Base-by-base conservation (phyloP, 2,888 invertebrate genomes). In the Perizoma flavofasciatum region DNA sequence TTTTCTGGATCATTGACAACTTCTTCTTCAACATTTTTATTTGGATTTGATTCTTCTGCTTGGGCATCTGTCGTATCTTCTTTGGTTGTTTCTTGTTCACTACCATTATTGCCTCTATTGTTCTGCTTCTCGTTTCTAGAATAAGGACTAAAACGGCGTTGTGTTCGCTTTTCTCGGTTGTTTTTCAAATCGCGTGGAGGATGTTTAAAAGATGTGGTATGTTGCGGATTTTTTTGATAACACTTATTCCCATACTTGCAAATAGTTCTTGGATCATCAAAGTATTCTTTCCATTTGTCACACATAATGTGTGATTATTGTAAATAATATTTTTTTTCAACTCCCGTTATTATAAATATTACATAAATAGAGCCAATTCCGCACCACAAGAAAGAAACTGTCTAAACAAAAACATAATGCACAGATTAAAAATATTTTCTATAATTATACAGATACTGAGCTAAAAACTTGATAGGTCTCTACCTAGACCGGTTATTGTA, bases 191-290 rank as follows among this genome's bases (percentile, higher is more conserved):
- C 85, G 56, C 66, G 85, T 48, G 93, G 92, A 8, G 96, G 96
- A 83, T 97, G 97, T 84, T 96, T 96, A 70, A 93, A 98, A 75
- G 95, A 95, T 59, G 93, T 87, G 57, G 92, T 92, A 88, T 98
- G 98, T 0, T 90, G 88, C 0, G 95, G 90, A 89, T 97, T 97
- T 77, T 95, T 96, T 77, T 96, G 97, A 82, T 97, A 97, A 83
- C 98, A 98, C 69, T 95, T 94, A 5, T 79, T 81, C 53, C 96
- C 96, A 80, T 96, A 97, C 86, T 95, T 95, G 82, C 98, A 98
- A 48, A 94, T 83, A 45, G 83, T 88, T 81, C 96, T 93, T 6
- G 84, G 59, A 72, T 92, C 92, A 51, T 83, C 75, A 5, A 78
- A 71, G 55, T 85, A 90, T 6, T 73, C 73, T 66, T 79, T 67